These are phyloP conservation scores for Pholis gunnellus DNA, from an alignment of 2,113 vertebrate species.

Conservation along the genomic window DNA sequence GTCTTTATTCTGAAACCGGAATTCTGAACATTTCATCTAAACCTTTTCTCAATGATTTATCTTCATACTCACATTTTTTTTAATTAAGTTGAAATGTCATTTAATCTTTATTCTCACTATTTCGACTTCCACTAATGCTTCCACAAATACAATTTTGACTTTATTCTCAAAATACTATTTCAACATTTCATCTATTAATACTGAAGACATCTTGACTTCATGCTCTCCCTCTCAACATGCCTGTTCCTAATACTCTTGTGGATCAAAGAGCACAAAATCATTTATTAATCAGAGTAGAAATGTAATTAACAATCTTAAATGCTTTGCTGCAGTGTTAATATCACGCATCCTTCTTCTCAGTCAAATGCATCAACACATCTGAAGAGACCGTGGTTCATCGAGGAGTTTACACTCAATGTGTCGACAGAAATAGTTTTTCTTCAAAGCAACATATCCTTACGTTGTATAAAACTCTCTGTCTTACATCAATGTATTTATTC, in stretches of 20 bases:
- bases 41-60: background rate
- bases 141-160: background rate
- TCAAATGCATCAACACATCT: background rate
- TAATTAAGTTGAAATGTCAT: too few species aligned
- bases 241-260: background rate
- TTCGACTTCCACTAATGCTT: background rate
- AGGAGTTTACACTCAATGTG: background rate
- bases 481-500: background rate
- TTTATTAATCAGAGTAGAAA: background rate
- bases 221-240: background rate
- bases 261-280: background rate
- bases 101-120: background rate
- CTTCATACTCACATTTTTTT: too few species aligned
- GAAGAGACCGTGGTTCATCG: background rate
- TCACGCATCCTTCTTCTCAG: background rate
- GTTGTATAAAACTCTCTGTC: background rate
- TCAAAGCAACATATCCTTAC: background rate
- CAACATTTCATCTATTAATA: background rate
- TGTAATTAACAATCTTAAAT: background rate
- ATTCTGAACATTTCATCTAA: background rate
- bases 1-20: background rate
- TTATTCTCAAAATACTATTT: background rate
- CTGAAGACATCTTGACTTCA: background rate
- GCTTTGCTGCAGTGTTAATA: background rate
- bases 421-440: background rate